phyloP scores from a whole-genome alignment of 2,113 vertebrate species.

The Myrmecobius fasciatus region DNA sequence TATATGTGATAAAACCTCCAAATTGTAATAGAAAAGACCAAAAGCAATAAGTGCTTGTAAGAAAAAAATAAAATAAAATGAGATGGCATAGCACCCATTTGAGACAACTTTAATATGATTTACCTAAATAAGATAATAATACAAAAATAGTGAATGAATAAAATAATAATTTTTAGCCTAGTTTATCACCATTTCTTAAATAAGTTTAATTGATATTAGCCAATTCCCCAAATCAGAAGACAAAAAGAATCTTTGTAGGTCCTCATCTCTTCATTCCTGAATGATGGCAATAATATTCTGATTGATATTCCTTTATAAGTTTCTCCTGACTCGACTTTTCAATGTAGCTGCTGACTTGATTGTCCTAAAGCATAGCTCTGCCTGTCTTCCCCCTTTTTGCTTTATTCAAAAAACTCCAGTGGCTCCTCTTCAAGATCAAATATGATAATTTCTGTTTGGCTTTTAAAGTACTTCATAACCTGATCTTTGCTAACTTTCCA shows the following conservation, averaged over 20 bases:
- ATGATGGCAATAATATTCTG: neutral
- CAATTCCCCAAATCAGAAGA: neutral
- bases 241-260: neutral
- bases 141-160: neutral
- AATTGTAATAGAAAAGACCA: neutral
- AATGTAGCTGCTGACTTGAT: neutral
- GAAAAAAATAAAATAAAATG: neutral
- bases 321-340: neutral
- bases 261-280: neutral
- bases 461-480: neutral
- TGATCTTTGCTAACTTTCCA: neutral
- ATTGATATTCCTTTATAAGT: neutral
- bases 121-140: neutral
- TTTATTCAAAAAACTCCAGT: neutral
- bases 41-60: neutral
- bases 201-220: neutral
- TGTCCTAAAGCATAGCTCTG: neutral
- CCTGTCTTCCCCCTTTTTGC: neutral
- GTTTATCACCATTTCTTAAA: neutral
- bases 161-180: neutral
- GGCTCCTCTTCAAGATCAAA: neutral
- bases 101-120: neutral
- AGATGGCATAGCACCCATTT: neutral
- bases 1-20: neutral
- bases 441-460: no score